Percentiles rank a stretch among this genome's conserved stretches.
These are phyloP conservation scores for Alfaro cultratus DNA, from an alignment of 2,797 vertebrate species.

Conservation along the genomic window DNA sequence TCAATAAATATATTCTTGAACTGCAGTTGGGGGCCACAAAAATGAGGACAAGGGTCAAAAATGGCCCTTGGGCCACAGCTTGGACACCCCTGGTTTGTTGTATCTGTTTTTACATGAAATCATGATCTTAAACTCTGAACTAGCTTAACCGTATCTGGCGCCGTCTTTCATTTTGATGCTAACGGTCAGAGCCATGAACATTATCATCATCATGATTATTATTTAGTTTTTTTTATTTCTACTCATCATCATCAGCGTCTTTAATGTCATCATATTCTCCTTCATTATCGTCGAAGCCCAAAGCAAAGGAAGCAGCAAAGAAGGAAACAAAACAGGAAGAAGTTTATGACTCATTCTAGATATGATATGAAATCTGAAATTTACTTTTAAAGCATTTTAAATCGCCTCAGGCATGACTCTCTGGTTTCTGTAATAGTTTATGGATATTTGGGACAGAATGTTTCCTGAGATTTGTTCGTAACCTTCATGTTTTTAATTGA, in stretches of 20 bases:
- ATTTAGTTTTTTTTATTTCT: constrained; percentile 25
- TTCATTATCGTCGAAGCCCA: constrained; percentile 47
- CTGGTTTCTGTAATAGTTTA: constrained; percentile 1
- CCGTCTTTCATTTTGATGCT: constrained; percentile 19
- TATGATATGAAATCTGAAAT: neutral
- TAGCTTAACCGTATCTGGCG: neutral
- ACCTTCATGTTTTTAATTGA: constrained; percentile 26
- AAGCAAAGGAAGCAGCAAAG: constrained; percentile 28
- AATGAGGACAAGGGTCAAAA: no score
- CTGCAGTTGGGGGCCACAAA: no score
- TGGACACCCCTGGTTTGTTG: neutral
- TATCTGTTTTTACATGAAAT: neutral
- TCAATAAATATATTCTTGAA: no score
- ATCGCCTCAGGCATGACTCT: neutral
- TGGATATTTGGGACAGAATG: neutral
- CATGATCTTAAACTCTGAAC: neutral
- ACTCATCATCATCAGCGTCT: constrained; percentile 32
- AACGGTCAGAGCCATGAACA: constrained; percentile 22
- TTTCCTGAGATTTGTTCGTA: constrained; percentile 10
- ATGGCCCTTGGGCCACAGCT: no score
- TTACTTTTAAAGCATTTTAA: neutral
- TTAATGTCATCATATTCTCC: constrained; percentile 42
- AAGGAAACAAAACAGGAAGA: neutral
- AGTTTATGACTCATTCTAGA: constrained; percentile 5
- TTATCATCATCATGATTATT: constrained; percentile 25